Conservation (phyloP, 2,888 invertebrate genomes). For the Drosophila quinaria region DNA sequence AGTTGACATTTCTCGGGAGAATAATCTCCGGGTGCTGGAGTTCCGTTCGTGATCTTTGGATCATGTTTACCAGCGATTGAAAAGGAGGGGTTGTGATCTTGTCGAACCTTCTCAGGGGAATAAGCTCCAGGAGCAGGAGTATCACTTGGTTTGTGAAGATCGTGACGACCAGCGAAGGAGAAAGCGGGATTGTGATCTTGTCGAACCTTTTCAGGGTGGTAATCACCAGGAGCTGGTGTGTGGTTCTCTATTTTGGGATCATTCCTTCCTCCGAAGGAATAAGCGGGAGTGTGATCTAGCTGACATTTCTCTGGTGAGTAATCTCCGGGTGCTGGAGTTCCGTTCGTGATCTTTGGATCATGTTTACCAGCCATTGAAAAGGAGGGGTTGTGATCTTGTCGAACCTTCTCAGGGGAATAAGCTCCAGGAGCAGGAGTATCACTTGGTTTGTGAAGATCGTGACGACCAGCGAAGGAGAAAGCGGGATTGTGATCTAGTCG, state of each 20-base stretch:
- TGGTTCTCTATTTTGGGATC: slow-evolving; percentile 84
- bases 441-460: slow-evolving; percentile 82
- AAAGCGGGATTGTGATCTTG: slow-evolving; percentile 85
- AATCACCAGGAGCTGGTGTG: slow-evolving; percentile 89
- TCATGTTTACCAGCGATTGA: slow-evolving; percentile 53
- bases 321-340: slow-evolving; percentile 86
- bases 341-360: slow-evolving; percentile 77
- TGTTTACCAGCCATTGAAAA: slow-evolving; percentile 86
- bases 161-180: slow-evolving; percentile 85
- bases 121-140: slow-evolving; percentile 87
- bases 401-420: slow-evolving; percentile 86
- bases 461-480: slow-evolving; percentile 86
- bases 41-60: slow-evolving; percentile 75
- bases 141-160: slow-evolving; percentile 83
- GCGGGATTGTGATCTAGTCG: slow-evolving; percentile 82
- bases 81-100: slow-evolving; percentile 70
- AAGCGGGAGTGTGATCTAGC: slow-evolving; percentile 85
- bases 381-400: slow-evolving; percentile 86
- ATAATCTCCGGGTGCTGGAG: slow-evolving; percentile 88
- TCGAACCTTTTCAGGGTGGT: slow-evolving; percentile 87
- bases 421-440: slow-evolving; percentile 87
- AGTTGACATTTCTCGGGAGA: slow-evolving; percentile 88
- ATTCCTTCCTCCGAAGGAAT: slow-evolving; percentile 84
- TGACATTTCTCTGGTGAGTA: slow-evolving; percentile 87
- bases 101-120: slow-evolving; percentile 86